A percentile compares a stretch with the other conserved stretches of the same genome.
Evolutionary conservation across 2,797 vertebrate species (phyloP).

Genomic region (Sitta carolinensis): DNA sequence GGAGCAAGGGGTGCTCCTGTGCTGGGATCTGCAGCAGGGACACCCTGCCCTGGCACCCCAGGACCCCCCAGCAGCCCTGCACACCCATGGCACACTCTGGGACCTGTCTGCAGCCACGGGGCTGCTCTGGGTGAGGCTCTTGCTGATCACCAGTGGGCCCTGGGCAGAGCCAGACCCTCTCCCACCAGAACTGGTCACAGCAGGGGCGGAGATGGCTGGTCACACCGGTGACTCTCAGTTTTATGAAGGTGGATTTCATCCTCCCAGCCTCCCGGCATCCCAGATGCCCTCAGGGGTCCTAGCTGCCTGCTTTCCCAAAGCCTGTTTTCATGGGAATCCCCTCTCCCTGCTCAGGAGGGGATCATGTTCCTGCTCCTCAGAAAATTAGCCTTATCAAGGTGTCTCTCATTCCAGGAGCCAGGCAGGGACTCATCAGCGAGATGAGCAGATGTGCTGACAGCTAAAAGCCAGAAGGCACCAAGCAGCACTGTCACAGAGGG

Average conservation of each 20-base stretch:
- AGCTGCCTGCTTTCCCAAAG: background rate
- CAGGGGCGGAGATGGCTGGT: background rate
- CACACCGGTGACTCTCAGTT: fast-evolving
- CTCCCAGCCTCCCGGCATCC: background rate
- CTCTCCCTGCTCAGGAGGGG: fast-evolving
- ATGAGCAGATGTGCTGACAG: background rate
- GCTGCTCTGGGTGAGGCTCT: background rate
- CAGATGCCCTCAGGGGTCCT: background rate
- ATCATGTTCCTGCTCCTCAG: fast-evolving
- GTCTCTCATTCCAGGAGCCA: no score
- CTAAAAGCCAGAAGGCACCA: background rate
- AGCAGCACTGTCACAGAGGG: background rate
- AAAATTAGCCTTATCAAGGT: fast-evolving
- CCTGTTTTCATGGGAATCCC: no score
- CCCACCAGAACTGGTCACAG: background rate
- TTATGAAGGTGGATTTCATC: fast-evolving
- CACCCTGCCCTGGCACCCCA: background rate
- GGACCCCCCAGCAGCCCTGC: background rate
- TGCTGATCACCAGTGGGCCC: background rate
- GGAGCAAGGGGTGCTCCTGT: background rate
- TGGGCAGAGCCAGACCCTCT: background rate
- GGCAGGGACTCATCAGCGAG: background rate
- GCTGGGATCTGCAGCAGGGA: background rate
- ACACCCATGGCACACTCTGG: no score
- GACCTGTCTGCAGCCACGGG: background rate